These are phyloP conservation scores for Herpailurus yagouaroundi DNA, from an alignment of 2,113 vertebrate genomes.

Conservation along the genomic window DNA sequence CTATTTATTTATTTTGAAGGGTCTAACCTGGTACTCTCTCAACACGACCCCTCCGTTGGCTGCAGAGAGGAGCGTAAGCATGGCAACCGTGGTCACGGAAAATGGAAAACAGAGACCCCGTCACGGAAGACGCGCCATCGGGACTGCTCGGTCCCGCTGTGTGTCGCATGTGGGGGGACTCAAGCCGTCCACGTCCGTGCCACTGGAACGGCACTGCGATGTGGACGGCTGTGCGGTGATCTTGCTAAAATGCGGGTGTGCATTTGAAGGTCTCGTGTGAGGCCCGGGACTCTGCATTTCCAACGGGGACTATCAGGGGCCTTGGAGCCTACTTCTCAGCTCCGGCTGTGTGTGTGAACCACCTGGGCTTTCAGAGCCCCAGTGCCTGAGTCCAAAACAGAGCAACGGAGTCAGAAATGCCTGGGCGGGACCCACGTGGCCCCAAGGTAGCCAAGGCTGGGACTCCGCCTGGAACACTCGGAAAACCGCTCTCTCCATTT, in stretches of 20 bases:
- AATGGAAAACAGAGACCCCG: not conserved
- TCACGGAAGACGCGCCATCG: accelerated
- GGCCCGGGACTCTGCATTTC: not conserved
- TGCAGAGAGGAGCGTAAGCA: not conserved
- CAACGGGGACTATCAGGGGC: not conserved
- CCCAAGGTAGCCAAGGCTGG: not conserved
- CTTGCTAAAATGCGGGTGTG: not conserved
- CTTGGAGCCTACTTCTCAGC: not conserved
- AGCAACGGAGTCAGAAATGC: not conserved
- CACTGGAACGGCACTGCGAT: not conserved
- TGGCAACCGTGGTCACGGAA: accelerated
- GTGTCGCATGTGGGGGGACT: not conserved
- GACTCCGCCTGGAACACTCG: not conserved
- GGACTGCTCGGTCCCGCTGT: not conserved
- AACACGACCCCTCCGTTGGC: not conserved
- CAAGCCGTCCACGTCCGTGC: accelerated
- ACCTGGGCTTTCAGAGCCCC: not conserved
- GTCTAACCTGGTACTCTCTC: not conserved
- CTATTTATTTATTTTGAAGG: not conserved
- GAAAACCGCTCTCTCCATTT: not conserved
- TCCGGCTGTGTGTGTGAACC: not conserved
- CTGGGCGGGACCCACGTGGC: accelerated
- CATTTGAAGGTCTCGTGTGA: not conserved
- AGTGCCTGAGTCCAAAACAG: not conserved
- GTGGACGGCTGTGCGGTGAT: not conserved